Percentiles rank a stretch among this genome's conserved stretches.
phyloP scores from a whole-genome alignment of 2,797 vertebrate genomes.

The Dipus sagitta region DNA sequence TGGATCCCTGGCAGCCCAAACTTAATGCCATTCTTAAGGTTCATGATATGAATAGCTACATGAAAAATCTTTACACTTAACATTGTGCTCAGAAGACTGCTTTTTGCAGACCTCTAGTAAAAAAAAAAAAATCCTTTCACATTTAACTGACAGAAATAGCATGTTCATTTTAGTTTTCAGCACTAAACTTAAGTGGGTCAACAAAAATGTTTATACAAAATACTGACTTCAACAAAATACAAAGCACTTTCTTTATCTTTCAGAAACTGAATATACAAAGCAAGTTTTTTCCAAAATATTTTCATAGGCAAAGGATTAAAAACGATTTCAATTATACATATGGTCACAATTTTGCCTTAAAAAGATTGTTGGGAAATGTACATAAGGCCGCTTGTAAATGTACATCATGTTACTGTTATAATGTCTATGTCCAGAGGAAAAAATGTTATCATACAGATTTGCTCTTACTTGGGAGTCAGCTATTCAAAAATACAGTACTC shows the following conservation, averaged over 20 bases:
- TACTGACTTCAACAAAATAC: conserved; percentile 91
- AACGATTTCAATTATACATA: conserved; percentile 99
- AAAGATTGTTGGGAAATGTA: conserved; percentile 99
- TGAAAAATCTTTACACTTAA: conserved; percentile 78
- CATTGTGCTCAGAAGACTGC: conserved; percentile 77
- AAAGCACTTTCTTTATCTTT: conserved; percentile 91
- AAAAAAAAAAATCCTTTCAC: conserved; percentile 77
- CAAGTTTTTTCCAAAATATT: conserved; percentile 91
- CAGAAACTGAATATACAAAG: conserved; percentile 92
- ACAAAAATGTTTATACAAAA: conserved; percentile 89
- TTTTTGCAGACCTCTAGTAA: conserved; percentile 79
- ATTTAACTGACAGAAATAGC: conserved; percentile 76
- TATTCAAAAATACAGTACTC: conserved; percentile 99
- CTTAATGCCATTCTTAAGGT: conserved; percentile 70
- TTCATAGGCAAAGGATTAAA: conserved; percentile 98
- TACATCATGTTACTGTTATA: conserved; percentile 99
- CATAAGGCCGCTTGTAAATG: conserved; percentile 99
- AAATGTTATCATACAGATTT: conserved; percentile 99
- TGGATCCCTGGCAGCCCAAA: conserved; percentile 74
- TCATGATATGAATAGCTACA: conserved; percentile 77
- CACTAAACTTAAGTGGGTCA: conserved; percentile 84
- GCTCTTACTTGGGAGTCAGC: conserved; percentile 96
- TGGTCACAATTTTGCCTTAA: conserved; percentile 99
- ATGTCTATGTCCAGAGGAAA: conserved; percentile 99
- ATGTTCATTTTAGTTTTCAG: conserved; percentile 77